phyloP scores from a whole-genome alignment of 2,113 vertebrate species.

The Bettongia penicillata region DNA sequence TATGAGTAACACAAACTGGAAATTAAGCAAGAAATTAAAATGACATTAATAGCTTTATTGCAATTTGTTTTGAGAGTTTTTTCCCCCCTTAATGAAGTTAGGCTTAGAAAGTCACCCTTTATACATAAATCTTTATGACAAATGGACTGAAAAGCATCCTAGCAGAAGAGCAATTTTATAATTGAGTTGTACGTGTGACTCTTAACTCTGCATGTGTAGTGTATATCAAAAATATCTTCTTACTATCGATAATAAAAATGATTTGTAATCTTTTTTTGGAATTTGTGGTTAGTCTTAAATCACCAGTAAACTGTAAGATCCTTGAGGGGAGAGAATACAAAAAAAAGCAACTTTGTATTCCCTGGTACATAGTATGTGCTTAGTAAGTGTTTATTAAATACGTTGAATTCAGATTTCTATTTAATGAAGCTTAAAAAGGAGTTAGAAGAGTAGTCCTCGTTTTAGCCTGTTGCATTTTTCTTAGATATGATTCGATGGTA shows the following conservation, averaged over 20 bases:
- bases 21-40: slow-evolving; percentile 68
- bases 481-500: not conserved
- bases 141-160: slow-evolving; percentile 12
- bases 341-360: not conserved
- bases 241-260: not conserved
- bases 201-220: slow-evolving; percentile 8
- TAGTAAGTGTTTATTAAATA: not conserved
- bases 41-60: slow-evolving; percentile 27
- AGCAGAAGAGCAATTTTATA: slow-evolving; percentile 19
- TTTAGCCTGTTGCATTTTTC: not conserved
- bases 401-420: not conserved
- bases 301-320: not conserved
- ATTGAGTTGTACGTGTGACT: slow-evolving; percentile 51
- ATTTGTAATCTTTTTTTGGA: not conserved
- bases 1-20: slow-evolving; percentile 43
- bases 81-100: not conserved
- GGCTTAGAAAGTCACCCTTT: slow-evolving; percentile 47
- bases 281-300: not conserved
- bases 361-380: not conserved
- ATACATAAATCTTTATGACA: not conserved
- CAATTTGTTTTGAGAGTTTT: slow-evolving; percentile 37
- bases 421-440: not conserved
- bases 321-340: not conserved
- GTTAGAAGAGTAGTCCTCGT: not conserved
- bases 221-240: slow-evolving; percentile 2